Percentiles rank a stretch among this genome's conserved stretches.
These are phyloP conservation scores for Galeopterus variegatus DNA, from an alignment of 2,113 vertebrate genomes.

Conservation along the genomic window DNA sequence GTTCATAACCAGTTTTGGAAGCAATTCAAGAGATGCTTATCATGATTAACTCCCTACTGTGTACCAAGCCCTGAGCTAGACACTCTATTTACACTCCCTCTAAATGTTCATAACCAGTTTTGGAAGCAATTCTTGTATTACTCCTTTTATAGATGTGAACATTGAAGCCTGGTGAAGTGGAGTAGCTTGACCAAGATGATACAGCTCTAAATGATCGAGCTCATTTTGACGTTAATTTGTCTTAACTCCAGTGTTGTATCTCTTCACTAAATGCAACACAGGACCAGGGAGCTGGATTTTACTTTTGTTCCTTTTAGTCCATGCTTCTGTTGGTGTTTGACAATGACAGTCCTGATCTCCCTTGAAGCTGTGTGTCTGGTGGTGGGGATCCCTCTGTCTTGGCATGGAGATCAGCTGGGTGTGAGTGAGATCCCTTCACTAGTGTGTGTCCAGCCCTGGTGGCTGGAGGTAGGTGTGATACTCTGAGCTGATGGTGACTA, in stretches of 20 bases:
- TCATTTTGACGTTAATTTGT: neutral
- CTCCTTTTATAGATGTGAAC: slow-evolving; percentile 18
- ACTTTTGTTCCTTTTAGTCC: neutral
- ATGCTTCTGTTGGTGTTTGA: slow-evolving; percentile 11
- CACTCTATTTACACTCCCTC: neutral
- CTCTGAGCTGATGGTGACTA: neutral
- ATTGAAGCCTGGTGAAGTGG: neutral
- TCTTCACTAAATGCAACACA: slow-evolving; percentile 49
- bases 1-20: slow-evolving; percentile 30
- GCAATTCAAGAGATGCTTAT: neutral
- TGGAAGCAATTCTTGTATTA: neutral
- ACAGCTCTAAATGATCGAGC: neutral
- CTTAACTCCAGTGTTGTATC: neutral
- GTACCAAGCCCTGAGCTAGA: neutral
- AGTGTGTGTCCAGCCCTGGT: neutral
- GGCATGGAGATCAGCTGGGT: neutral
- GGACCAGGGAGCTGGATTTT: neutral
- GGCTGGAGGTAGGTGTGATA: neutral
- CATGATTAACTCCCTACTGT: neutral
- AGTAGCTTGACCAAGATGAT: neutral
- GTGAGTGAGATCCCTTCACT: neutral
- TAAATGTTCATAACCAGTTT: slow-evolving; percentile 20
- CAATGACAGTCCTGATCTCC: neutral
- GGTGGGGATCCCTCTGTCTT: neutral
- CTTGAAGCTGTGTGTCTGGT: neutral